These are phyloP conservation scores for Oxygymnocypris stewartii DNA, from an alignment of 2,113 vertebrate genomes.

Conservation along the genomic window DNA sequence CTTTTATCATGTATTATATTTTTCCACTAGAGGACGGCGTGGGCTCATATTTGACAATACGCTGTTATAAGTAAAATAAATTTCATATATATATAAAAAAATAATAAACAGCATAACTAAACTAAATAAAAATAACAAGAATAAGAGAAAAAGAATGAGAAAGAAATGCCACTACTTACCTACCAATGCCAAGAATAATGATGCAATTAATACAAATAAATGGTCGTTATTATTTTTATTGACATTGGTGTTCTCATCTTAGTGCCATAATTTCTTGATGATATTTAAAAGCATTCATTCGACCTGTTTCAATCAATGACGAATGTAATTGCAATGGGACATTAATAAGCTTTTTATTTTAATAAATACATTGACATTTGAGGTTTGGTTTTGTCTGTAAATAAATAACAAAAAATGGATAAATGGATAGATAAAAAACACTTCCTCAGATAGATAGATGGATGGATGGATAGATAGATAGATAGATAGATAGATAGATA, in stretches of 20 bases:
- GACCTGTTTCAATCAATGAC: background rate
- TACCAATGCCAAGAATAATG: background rate
- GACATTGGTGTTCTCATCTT: background rate
- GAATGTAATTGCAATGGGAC: background rate
- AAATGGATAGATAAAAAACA: background rate
- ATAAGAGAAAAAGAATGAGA: background rate
- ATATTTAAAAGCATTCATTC: slow-evolving; percentile 6
- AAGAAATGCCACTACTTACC: background rate
- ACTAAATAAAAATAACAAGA: too few species aligned
- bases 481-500: too few species aligned
- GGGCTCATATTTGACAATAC: background rate
- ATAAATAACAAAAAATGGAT: background rate
- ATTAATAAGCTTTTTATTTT: background rate
- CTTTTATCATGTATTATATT: background rate
- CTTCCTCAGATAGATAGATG: background rate
- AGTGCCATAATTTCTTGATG: background rate
- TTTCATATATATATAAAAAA: background rate
- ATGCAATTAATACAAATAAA: background rate
- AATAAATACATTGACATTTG: slow-evolving; percentile 8
- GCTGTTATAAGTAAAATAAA: background rate
- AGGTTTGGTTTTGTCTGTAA: background rate
- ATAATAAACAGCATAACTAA: too few species aligned
- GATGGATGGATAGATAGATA: too few species aligned
- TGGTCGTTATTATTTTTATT: background rate
- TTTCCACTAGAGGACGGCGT: slow-evolving; percentile 38